Base-by-base conservation (phyloP, 2,113 vertebrate species). In the Nothocercus nigrocapillus region DNA sequence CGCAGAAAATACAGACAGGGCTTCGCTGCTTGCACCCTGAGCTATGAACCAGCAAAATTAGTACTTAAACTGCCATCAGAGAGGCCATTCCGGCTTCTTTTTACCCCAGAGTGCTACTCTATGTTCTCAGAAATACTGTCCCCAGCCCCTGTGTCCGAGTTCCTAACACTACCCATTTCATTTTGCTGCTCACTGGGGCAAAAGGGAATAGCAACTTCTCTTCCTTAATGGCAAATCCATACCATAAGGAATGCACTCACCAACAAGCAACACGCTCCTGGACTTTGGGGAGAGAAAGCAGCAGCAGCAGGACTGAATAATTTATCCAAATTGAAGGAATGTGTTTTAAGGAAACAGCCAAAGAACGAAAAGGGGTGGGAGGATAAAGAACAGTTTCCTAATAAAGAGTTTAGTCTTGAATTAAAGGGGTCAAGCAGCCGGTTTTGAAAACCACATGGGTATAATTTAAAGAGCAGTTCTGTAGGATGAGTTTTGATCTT, bases 401-500 rank as follows among this genome's bases (percentile, higher is more conserved):
- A 1, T 8, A 30, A 49, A 5, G 53, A 84, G 44, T 93, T 92
- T 67, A 67, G n/a, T 67, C 64, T 59, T 86, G 88, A 90, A 93
- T 90, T 94, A 88, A 90, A 87, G 93, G 47, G 58, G 67, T 36
- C 8, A 21, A 96, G 87, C 82, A 79, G 74, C 92, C 89, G 3
- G 30, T 87, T 95, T 92, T 4, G 0, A 92, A 73, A 56, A 88
- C 74, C 94, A 92, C 44, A 12, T 24, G 79, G 84, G 49, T 76
- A 44, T 74, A 73, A 95, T 87, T 92, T 76, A 82, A 88, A 91
- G 44, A 96, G 84, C 67, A 49, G 59, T 82, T 73, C 47, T 79
- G 53, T 68, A 89, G 84, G 66, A 94, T 25, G 53, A 82, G 51
- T 68, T 96, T 87, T 92, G 61, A 86, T 38, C 53, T 87, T 78